These are phyloP conservation scores for Meloidogyne exigua DNA, from an alignment of 1,140 invertebrate genomes.

Conservation along the genomic window DNA sequence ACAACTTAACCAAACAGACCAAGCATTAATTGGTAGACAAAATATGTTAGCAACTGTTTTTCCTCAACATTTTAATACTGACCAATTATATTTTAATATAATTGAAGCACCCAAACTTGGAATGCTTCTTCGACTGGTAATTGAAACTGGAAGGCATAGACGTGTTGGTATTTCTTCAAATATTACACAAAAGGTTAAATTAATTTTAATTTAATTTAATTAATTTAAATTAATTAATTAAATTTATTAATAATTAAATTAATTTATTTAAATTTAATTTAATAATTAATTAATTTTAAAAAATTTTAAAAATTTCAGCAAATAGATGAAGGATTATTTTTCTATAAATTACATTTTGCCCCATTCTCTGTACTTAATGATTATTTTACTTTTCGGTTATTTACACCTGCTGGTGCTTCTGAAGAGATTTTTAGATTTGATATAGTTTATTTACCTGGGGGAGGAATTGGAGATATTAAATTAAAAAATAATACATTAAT, in stretches of 20 bases:
- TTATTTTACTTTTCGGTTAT: constrained; percentile 58
- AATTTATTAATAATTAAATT: no score
- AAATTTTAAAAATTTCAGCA: no score
- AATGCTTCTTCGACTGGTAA: constrained; percentile 52
- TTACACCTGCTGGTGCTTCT: constrained; percentile 55
- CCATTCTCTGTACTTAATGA: constrained; percentile 62
- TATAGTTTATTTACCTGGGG: constrained; percentile 58
- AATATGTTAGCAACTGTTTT: constrained; percentile 61
- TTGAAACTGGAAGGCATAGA: constrained; percentile 30
- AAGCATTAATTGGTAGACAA: constrained; percentile 27
- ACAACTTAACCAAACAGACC: constrained; percentile 57
- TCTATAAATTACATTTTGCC: constrained; percentile 59
- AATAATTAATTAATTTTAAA: not conserved
- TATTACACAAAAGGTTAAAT: constrained; percentile 57
- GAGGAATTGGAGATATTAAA: constrained; percentile 45
- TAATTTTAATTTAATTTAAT: not conserved
- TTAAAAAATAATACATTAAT: constrained; percentile 59
- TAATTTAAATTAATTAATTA: not conserved
- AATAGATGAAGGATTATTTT: constrained; percentile 50
- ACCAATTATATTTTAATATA: constrained; percentile 56
- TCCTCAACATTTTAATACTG: constrained; percentile 48
- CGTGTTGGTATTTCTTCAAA: constrained; percentile 62
- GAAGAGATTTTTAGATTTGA: constrained; percentile 56
- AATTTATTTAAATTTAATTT: not conserved
- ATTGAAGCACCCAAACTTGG: constrained; percentile 61